Evolutionary conservation across 2,797 vertebrate genomes (phyloP).

Genomic region (Rhinichthys osculus): DNA sequence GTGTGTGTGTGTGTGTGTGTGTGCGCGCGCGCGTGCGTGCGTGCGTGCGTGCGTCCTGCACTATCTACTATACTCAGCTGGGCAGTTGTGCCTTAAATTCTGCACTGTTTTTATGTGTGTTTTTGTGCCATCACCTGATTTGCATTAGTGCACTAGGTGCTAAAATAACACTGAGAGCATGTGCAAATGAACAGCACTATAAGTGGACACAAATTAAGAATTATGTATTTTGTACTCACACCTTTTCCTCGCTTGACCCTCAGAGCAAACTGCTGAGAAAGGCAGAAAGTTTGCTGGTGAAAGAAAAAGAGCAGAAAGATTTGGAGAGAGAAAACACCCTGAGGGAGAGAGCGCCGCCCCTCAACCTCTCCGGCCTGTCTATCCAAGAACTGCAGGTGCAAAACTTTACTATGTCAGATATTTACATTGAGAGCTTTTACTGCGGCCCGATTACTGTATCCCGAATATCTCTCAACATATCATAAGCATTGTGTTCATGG

Average conservation of each 20-base stretch:
- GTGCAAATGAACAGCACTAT: not conserved
- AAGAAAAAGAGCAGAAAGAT: constrained; percentile 62
- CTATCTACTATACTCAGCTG: not conserved
- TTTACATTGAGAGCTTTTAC: constrained; percentile 10
- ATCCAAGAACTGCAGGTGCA: constrained; percentile 67
- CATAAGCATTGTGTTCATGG: not conserved
- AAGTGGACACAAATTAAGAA: not conserved
- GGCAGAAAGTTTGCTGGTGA: constrained; percentile 63
- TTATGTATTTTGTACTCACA: not conserved
- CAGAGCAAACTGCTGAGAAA: constrained; percentile 71
- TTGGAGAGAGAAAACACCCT: constrained; percentile 63
- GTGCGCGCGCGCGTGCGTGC: not conserved
- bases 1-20: not conserved
- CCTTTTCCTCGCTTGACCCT: constrained; percentile 53
- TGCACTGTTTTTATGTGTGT: not conserved
- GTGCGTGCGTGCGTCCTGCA: not conserved
- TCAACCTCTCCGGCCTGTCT: constrained; percentile 64
- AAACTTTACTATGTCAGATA: constrained; percentile 66
- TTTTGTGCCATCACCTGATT: not conserved
- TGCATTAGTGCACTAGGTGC: not conserved
- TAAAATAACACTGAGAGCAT: not conserved
- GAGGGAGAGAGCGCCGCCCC: constrained; percentile 64
- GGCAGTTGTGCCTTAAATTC: not conserved
- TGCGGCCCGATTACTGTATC: not conserved
- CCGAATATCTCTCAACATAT: not conserved